phyloP scores from a whole-genome alignment of 2,797 vertebrate genomes.

The Pithecia hirsuta region DNA sequence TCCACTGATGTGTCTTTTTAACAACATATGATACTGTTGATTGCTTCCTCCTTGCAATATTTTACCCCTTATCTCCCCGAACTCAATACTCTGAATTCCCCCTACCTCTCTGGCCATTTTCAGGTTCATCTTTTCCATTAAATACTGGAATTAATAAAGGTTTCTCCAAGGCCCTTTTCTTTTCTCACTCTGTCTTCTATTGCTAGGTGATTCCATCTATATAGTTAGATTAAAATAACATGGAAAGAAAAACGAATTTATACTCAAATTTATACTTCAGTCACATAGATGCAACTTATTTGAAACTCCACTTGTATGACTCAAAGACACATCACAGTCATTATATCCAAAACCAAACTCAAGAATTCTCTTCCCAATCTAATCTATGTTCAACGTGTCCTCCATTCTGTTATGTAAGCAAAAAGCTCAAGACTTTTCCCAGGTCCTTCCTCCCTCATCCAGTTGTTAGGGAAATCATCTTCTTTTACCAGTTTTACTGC shows the following conservation, averaged over 20 bases:
- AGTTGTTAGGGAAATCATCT: neutral
- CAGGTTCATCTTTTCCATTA: neutral
- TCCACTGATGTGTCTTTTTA: neutral
- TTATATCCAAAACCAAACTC: neutral
- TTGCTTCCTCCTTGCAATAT: neutral
- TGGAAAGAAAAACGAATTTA: neutral
- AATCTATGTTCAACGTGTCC: neutral
- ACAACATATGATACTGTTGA: neutral
- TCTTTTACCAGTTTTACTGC: neutral
- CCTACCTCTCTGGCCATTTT: neutral
- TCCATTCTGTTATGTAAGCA: neutral
- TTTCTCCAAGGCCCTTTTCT: neutral
- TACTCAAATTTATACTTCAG: neutral
- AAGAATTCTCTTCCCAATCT: neutral
- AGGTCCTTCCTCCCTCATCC: neutral
- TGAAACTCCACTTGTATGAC: neutral
- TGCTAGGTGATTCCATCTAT: neutral
- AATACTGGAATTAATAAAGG: neutral
- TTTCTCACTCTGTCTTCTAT: neutral
- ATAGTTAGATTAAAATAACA: constrained; percentile 15
- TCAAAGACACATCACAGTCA: neutral
- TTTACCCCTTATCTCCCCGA: neutral
- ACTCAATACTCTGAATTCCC: neutral
- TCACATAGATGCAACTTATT: neutral
- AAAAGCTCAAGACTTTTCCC: neutral